phyloP scores from a whole-genome alignment of 2,888 invertebrate species.

The Slavum lentiscoides region DNA sequence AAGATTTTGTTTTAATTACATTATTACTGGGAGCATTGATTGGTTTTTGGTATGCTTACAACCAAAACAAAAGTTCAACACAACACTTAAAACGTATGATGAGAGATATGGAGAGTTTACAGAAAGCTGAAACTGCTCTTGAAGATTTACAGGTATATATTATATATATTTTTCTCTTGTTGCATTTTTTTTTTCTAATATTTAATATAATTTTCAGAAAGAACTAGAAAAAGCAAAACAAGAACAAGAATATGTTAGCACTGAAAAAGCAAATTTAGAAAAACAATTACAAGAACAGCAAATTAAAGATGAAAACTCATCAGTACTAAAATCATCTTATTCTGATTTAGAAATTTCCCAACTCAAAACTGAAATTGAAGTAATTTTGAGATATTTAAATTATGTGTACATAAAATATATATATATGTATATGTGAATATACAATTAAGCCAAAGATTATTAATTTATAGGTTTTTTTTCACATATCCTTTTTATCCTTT shows the following conservation, averaged over 20 bases:
- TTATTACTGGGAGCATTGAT: conserved; percentile 81
- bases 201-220: conserved; percentile 59
- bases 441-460: no score
- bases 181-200: conserved; percentile 31
- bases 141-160: conserved; percentile 73
- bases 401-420: no score
- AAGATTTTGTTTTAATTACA: conserved; percentile 85
- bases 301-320: conserved; percentile 62
- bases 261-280: conserved; percentile 81
- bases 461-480: no score
- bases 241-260: conserved; percentile 80
- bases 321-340: conserved; percentile 71
- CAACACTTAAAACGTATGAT: conserved; percentile 88
- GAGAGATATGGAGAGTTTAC: conserved; percentile 88
- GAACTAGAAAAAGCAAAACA: conserved; percentile 80
- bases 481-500: no score
- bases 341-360: conserved; percentile 81
- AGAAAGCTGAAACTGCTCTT: conserved; percentile 85
- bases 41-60: conserved; percentile 89
- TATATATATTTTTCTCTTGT: background rate
- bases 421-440: no score
- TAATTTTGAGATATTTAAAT: conserved; percentile 58
- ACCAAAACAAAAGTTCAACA: conserved; percentile 86
- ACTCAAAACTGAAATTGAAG: conserved; percentile 82
- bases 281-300: conserved; percentile 78